Conservation (phyloP, 2,888 invertebrate genomes). For the Cataglyphis rosenhaueri region DNA sequence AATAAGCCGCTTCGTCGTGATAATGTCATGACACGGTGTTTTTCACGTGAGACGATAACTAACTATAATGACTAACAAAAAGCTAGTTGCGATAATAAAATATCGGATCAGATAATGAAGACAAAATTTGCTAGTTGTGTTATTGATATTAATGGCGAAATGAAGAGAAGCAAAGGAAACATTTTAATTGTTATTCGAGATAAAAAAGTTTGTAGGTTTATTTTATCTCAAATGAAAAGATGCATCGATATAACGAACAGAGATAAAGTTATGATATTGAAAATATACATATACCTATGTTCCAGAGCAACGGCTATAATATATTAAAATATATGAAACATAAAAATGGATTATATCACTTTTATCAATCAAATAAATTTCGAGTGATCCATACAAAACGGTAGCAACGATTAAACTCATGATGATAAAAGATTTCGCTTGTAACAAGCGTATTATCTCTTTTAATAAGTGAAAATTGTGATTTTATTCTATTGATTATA, state of each 20-base stretch:
- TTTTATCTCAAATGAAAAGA: background rate
- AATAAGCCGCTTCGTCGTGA: slow-evolving; percentile 50
- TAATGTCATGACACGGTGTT: slow-evolving; percentile 25
- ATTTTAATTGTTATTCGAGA: background rate
- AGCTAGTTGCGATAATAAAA: slow-evolving; percentile 1
- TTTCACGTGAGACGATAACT: background rate
- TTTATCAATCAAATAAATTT: background rate
- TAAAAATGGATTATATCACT: background rate
- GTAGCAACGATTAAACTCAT: background rate
- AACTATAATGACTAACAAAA: slow-evolving; percentile 18
- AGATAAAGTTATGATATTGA: background rate
- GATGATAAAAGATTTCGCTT: background rate
- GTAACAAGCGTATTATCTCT: background rate
- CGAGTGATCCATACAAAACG: background rate
- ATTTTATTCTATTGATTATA: background rate
- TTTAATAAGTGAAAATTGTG: background rate
- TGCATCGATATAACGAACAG: background rate
- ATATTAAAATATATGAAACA: background rate
- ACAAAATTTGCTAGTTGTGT: background rate
- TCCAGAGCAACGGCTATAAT: background rate
- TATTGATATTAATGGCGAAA: background rate
- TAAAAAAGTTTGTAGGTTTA: background rate
- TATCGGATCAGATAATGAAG: slow-evolving; percentile 14
- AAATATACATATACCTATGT: background rate
- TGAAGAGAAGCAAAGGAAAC: background rate